phyloP scores from a whole-genome alignment of 2,888 invertebrate genomes.

The Mythimna albipuncta region DNA sequence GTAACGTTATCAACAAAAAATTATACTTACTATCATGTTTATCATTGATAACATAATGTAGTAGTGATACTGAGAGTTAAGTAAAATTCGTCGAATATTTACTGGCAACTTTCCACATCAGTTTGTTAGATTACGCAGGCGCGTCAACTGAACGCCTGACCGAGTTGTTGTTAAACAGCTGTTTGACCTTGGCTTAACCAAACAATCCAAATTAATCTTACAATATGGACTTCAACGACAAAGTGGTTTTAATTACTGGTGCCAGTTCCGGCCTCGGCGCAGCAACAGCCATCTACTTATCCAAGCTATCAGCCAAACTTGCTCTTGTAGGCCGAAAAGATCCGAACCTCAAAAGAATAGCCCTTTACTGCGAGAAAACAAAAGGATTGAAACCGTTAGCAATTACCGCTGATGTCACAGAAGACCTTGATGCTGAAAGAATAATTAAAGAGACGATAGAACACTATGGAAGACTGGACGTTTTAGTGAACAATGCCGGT shows the following conservation, averaged over 20 bases:
- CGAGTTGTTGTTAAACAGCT: conserved; percentile 59
- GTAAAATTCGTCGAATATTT: conserved; percentile 12
- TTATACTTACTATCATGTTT: neutral
- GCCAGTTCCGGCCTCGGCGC: conserved; percentile 95
- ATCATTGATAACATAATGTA: conserved; percentile 5
- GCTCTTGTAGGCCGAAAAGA: conserved; percentile 91
- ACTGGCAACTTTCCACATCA: conserved; percentile 52
- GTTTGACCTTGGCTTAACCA: conserved; percentile 58
- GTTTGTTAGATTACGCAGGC: conserved; percentile 55
- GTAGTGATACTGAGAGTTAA: neutral
- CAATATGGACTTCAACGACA: conserved; percentile 91
- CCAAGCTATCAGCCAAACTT: conserved; percentile 92
- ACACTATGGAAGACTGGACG: conserved; percentile 93
- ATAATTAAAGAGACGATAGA: conserved; percentile 93
- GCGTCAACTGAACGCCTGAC: conserved; percentile 38
- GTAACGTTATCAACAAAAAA: neutral
- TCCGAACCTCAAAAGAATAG: conserved; percentile 79
- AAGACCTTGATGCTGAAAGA: conserved; percentile 92
- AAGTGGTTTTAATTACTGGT: conserved; percentile 92
- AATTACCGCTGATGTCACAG: conserved; percentile 92
- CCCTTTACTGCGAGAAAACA: conserved; percentile 88
- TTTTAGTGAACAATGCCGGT: conserved; percentile 97
- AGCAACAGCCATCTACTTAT: conserved; percentile 92
- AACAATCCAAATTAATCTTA: conserved; percentile 49
- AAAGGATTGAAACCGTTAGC: conserved; percentile 90